Percentiles rank a stretch among this genome's conserved stretches.
phyloP scores from a whole-genome alignment of 2,888 invertebrate species.

The Erebia aethiops region DNA sequence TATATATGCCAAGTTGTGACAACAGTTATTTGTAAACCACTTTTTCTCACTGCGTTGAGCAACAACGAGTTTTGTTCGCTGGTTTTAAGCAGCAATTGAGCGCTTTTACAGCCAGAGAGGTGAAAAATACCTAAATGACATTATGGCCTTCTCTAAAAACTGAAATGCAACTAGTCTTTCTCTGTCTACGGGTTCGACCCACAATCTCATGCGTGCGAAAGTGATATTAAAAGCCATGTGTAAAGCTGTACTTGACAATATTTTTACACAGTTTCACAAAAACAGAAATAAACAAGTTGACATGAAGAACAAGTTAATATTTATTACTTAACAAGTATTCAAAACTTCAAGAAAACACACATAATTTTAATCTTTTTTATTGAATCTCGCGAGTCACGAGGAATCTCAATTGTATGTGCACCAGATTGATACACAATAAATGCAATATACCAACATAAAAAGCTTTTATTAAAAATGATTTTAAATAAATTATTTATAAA shows the following conservation, averaged over 20 bases:
- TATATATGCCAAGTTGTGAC: too few relatives aligned
- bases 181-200: too few relatives aligned
- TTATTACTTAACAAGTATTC: background rate
- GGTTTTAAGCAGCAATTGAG: too few relatives aligned
- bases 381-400: constrained; percentile 19
- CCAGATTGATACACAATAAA: constrained; percentile 9
- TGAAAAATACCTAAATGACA: too few relatives aligned
- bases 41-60: too few relatives aligned
- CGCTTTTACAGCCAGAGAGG: too few relatives aligned
- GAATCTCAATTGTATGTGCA: constrained; percentile 20
- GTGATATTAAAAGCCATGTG: too few relatives aligned
- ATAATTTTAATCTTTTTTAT: constrained; percentile 12
- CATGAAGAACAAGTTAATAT: background rate
- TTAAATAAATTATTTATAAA: background rate
- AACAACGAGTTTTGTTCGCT: too few relatives aligned
- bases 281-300: background rate
- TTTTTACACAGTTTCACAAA: background rate
- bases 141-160: too few relatives aligned
- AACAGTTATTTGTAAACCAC: too few relatives aligned
- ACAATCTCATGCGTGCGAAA: too few relatives aligned
- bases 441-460: background rate
- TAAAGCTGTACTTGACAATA: background rate
- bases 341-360: background rate
- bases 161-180: too few relatives aligned
- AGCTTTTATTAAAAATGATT: background rate